Evolutionary conservation across 2,113 vertebrate species (phyloP).

Genomic region (Tragelaphus scriptus): DNA sequence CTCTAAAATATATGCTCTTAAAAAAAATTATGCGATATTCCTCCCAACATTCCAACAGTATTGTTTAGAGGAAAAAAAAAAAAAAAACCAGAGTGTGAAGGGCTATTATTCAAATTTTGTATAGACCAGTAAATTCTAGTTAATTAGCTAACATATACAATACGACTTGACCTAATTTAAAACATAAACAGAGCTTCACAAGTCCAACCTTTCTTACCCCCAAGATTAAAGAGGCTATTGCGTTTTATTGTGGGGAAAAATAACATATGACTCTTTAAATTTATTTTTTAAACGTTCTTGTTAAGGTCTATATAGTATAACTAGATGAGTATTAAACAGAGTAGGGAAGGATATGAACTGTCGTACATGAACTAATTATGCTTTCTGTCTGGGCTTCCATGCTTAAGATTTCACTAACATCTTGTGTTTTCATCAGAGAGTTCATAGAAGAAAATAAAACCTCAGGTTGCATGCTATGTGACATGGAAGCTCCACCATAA

Average conservation of each 20-base stretch:
- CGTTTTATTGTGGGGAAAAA: background rate
- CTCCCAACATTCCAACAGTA: background rate
- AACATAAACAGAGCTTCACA: background rate
- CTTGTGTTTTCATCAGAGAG: background rate
- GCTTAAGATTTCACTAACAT: background rate
- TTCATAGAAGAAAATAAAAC: background rate
- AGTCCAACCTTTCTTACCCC: background rate
- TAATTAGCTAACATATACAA: background rate
- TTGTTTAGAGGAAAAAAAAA: background rate
- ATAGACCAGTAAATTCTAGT: background rate
- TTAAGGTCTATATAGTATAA: background rate
- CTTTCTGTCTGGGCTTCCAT: background rate
- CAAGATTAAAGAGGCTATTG: background rate
- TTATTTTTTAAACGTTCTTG: background rate
- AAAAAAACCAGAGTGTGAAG: background rate
- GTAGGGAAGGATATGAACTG: background rate
- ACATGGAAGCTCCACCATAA: background rate
- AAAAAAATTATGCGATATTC: background rate
- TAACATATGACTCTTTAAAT: background rate
- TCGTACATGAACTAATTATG: background rate
- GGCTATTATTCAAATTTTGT: background rate
- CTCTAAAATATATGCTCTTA: background rate
- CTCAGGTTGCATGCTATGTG: background rate
- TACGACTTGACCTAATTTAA: background rate
- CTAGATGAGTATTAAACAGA: background rate